Percentiles rank a stretch among this genome's conserved stretches.
Conservation (phyloP, 1,140 invertebrate species). For the Chironomus tepperi region DNA sequence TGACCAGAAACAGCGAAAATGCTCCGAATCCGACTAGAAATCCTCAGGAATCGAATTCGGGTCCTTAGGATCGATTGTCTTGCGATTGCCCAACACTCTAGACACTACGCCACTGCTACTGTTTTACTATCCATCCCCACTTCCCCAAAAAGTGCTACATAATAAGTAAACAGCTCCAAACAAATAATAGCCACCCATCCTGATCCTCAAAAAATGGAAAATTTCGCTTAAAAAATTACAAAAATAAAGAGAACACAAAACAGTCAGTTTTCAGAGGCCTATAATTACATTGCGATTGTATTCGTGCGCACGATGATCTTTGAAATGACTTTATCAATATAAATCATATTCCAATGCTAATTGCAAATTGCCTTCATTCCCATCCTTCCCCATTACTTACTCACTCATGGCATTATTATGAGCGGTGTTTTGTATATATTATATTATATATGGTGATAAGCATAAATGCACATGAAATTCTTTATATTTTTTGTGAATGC, state of each 20-base stretch:
- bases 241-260: background rate
- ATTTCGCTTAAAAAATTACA: too few relatives aligned
- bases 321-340: constrained; percentile 14
- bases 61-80: too few relatives aligned
- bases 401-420: background rate
- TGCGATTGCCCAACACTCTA: too few relatives aligned
- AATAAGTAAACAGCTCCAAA: too few relatives aligned
- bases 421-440: background rate
- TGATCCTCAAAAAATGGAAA: too few relatives aligned
- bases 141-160: too few relatives aligned
- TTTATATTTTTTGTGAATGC: background rate
- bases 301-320: constrained; percentile 11
- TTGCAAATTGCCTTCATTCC: constrained; percentile 4
- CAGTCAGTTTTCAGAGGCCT: constrained; percentile 4
- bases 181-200: too few relatives aligned
- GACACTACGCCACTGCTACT: too few relatives aligned
- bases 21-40: too few relatives aligned
- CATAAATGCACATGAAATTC: background rate
- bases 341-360: constrained; percentile 14
- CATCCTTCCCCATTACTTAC: background rate
- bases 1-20: too few relatives aligned
- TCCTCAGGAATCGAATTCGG: too few relatives aligned
- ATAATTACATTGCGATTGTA: constrained; percentile 13
- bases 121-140: too few relatives aligned
- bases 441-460: background rate